Evolutionary conservation across 2,888 invertebrate species (phyloP), one percentile per base, ranked within the genome.

Genomic region (Pammene aurita): DNA sequence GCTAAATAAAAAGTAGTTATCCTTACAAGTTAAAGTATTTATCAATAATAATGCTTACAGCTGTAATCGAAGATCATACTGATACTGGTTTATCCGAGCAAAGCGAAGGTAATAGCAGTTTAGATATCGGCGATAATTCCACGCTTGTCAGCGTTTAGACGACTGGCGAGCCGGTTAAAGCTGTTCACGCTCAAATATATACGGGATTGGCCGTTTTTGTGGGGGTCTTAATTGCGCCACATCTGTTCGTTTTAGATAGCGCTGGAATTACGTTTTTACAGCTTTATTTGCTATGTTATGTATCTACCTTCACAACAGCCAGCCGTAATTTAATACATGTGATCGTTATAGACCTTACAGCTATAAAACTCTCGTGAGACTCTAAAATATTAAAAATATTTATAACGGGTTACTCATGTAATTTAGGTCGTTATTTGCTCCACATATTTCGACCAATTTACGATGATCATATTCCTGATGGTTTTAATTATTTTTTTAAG

Each of bases 91-190:
- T 10, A n/a, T 54, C n/a, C 34, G n/a, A 34, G n/a, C 4, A 13
- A 54, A 54, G 54, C 34, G 13, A 34, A 54, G 34, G 7, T 10
- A 54, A 34, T 34, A 54, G 13, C 10, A 34, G 50, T 34, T 5
- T 34, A 11, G 61, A 44, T 54, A 60, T 67, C 48, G 58, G 41
- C 55, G 50, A 56, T 63, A 67, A 67, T 67, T 67, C 56, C 67
- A 67, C 63, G 57, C 41, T 52, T 35, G 67, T 62, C 62, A 38
- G 56, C 42, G n/a, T 16, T 67, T 50, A 38, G 48, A 34, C 48
- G 46, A 55, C 14, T 16, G 58, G 41, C 34, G 52, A 58, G 42
- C 42, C 42, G 57, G 42, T 66, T 66, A 58, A 66, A 58, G 58
- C 52, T 48, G 50, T 62, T 62, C 16, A n/a, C 50, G 38, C 14